Conservation (phyloP, 2,113 vertebrate genomes). For the Aramus guarauna region DNA sequence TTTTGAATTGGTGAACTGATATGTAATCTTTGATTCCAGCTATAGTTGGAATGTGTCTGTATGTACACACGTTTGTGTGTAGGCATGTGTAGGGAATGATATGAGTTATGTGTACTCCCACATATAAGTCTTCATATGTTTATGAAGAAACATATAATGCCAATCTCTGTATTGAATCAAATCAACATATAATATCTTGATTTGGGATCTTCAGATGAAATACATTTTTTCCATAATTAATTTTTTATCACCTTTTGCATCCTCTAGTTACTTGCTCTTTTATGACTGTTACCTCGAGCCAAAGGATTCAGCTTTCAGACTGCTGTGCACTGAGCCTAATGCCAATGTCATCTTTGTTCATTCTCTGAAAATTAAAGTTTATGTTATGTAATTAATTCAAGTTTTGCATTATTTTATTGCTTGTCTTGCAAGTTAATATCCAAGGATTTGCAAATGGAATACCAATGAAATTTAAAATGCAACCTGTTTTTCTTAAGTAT, state of each 20-base stretch:
- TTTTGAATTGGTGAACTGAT: neutral
- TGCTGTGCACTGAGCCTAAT: neutral
- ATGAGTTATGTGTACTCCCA: neutral
- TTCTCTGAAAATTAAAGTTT: neutral
- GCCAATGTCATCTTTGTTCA: neutral
- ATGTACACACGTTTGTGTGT: neutral
- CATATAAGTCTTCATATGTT: neutral
- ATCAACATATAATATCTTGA: neutral
- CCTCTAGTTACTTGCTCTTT: neutral
- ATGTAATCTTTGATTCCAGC: neutral
- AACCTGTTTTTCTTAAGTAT: neutral
- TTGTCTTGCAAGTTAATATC: neutral
- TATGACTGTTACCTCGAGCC: neutral
- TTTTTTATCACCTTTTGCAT: neutral
- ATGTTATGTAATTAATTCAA: neutral
- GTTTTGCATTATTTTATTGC: neutral
- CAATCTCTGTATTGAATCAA: neutral
- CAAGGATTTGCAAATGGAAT: neutral
- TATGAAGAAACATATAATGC: neutral
- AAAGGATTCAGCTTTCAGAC: neutral
- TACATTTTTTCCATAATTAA: fast-evolving
- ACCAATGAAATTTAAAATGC: neutral
- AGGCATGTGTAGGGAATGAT: fast-evolving
- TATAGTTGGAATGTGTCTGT: neutral
- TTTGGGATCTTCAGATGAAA: neutral